Evolutionary conservation across 2,888 invertebrate species (phyloP), one percentile per base, ranked within the genome.

Genomic region (Lycocerus yunnanus): DNA sequence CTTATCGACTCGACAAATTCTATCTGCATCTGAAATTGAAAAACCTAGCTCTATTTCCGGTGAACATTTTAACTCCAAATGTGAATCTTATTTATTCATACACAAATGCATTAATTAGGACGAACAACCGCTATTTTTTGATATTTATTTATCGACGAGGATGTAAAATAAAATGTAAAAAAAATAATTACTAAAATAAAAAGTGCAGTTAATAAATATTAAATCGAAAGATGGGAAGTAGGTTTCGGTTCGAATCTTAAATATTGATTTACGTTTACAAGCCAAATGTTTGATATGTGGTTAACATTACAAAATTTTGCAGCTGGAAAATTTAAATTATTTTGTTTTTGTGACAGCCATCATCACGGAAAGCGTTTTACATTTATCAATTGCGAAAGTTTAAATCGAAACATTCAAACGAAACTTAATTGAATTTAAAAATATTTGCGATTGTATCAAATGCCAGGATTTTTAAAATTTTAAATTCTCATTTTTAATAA

Each of bases 1-100:
- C 67, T 63, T 70, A 14, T 66, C 27, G 66, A 21, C 21, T 66
- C 21, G 9, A 66, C 21, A 66, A 43, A 72, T 72, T 72, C 72
- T 65, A 63, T 43, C 15, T 72, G 68, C 72, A 68, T 65, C 68
- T 72, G 63, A 65, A 69, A 72, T 72, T 72, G 72, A 59, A 72
- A 72, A 72, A 72, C 58, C 63, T 21, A 58, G n/a, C 58, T 61
- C 59, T 24, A 61, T 61, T 71, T 66, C 27, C 58, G 63, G 27
- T 10, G 15, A 63, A 63, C 63, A 65, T 65, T 66, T 71, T 71
- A 43, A 43, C 43, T 43, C 43, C 43, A 43, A 43, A 43, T 43
- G 43, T 43, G 43, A 43, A 43, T 43, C 43, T 43, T 43, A 43
- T 43, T 43, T 43, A 43, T 43, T 43, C 43, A 43, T 43, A 43